Evolutionary conservation across 2,797 vertebrate species (phyloP), one percentile per base, ranked within the genome.

Genomic region (Zonotrichia albicollis): DNA sequence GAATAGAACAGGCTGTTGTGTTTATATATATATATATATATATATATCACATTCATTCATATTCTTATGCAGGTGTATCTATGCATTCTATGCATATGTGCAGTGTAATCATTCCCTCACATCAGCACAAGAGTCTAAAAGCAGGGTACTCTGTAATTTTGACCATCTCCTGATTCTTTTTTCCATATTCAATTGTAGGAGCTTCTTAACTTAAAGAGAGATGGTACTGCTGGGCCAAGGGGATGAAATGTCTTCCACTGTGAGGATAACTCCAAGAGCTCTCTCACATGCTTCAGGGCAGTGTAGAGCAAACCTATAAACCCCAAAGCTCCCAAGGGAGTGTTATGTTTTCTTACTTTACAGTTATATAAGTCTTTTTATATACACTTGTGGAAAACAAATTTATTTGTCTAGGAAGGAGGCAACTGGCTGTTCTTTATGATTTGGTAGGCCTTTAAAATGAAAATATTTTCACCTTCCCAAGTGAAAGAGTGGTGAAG

Each of bases 131-230:
- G 32, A 71, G 25, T 64, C n/a, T 74, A 45, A 76, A 82, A 78
- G 9, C 19, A 61, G 3, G 6, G 3, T 29, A 18, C 5, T 13
- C 16, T 20, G 12, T 60, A 4, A n/a, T 60, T 82, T 57, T 73
- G 30, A 36, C 8, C 40, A 65, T 78, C n/a, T 5, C 5, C 17
- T 51, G 3, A 27, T 54, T 84, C 18, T 78, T 78, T 65, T 13
- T 16, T 38, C 17, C 17, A 1, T 34, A 17, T 67, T 26, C 2
- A 4, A 2, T 48, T 2, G 2, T 1, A 67, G 32, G 42, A 72
- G 5, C 11, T 54, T 19, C 15, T 30, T 26, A 60, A 62, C n/a
- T 16, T 16, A 34, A 72, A 72, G 42, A 58, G 29, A 61, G 17
- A 4, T 18, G n/a, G 50, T 66, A 13, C 32, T 76, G n/a, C 55